Conservation (phyloP, 2,888 invertebrate genomes). For the Drosophila monieri region DNA sequence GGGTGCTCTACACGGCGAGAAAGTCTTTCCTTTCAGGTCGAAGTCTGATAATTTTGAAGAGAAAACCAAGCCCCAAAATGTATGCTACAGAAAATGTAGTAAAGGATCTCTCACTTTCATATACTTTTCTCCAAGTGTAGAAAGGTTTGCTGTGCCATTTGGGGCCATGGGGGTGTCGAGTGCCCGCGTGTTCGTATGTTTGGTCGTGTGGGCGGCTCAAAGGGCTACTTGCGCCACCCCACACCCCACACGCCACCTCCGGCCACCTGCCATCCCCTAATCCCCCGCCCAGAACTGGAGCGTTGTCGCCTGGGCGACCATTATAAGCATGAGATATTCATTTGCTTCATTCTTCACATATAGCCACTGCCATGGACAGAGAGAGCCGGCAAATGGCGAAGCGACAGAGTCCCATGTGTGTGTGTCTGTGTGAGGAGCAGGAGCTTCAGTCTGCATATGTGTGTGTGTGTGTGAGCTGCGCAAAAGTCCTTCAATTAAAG, state of each 20-base stretch:
- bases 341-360: conserved; percentile 79
- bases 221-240: conserved; percentile 25
- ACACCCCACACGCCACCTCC: background rate
- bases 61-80: background rate
- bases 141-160: background rate
- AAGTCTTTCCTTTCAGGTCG: background rate
- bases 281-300: conserved; percentile 17
- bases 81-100: background rate
- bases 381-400: conserved; percentile 53
- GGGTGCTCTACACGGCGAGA: conserved; percentile 8
- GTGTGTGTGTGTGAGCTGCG: conserved; percentile 61
- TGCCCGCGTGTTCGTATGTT: background rate
- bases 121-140: background rate
- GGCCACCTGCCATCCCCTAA: background rate
- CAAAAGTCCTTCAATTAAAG: conserved; percentile 80
- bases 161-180: background rate
- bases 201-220: conserved; percentile 33
- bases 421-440: background rate
- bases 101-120: background rate
- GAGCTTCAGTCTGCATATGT: conserved; percentile 8
- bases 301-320: conserved; percentile 77
- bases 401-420: conserved; percentile 16
- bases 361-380: conserved; percentile 74
- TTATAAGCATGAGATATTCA: conserved; percentile 81
- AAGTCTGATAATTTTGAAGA: background rate